Percentiles rank a stretch among this genome's conserved stretches.
Evolutionary conservation across 2,113 vertebrate genomes (phyloP).

Genomic region (Tyrannus savana): DNA sequence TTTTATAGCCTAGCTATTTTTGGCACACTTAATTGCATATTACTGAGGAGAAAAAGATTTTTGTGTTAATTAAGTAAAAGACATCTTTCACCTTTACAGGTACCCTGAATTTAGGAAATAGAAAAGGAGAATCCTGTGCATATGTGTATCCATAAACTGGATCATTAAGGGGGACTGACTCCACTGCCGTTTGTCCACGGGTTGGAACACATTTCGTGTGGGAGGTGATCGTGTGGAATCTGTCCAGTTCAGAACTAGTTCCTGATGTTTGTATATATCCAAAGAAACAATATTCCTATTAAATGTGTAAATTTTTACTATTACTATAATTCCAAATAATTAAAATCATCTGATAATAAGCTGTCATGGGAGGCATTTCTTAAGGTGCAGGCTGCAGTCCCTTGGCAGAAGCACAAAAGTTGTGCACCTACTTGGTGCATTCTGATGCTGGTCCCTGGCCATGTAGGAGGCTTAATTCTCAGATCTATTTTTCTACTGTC

Average conservation of each 20-base stretch:
- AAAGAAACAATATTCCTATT: background rate
- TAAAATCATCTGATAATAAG: background rate
- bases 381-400: background rate
- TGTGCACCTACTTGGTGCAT: background rate
- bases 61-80: background rate
- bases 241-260: background rate
- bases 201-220: background rate
- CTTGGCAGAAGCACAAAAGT: background rate
- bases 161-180: background rate
- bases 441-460: background rate
- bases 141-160: background rate
- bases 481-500: background rate
- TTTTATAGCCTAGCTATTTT: background rate
- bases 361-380: background rate
- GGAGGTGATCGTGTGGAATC: background rate
- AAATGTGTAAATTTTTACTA: background rate
- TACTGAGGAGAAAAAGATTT: background rate
- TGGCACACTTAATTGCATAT: background rate
- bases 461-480: background rate
- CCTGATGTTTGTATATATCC: background rate
- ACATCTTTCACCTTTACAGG: background rate
- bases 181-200: background rate
- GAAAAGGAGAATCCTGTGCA: background rate
- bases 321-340: background rate
- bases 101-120: background rate